Percentiles rank a stretch among this genome's conserved stretches.
phyloP scores from a whole-genome alignment of 2,888 invertebrate species.

The Dermolepida albohirtum region DNA sequence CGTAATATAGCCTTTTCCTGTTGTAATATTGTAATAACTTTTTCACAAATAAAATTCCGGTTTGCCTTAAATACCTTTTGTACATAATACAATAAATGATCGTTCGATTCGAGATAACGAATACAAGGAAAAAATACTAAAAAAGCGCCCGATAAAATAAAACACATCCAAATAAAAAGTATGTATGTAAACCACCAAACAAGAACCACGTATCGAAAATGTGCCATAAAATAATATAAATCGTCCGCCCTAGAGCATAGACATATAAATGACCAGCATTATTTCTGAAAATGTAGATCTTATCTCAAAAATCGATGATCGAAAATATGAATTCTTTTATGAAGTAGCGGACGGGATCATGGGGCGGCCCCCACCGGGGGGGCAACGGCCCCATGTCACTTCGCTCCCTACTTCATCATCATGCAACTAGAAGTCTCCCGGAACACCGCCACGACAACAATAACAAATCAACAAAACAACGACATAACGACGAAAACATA shows the following conservation, averaged over 20 bases:
- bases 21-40: too few species aligned
- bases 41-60: too few species aligned
- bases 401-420: slow-evolving; percentile 45
- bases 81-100: too few species aligned
- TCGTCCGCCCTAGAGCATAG: slow-evolving; percentile 47
- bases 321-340: slow-evolving; percentile 63
- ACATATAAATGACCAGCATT: slow-evolving; percentile 60
- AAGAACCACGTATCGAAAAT: slow-evolving; percentile 9
- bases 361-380: slow-evolving; percentile 54
- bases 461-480: too few species aligned
- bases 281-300: slow-evolving; percentile 62
- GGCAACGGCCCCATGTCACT: slow-evolving; percentile 52
- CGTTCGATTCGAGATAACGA: too few species aligned
- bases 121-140: too few species aligned
- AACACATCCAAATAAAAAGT: too few species aligned
- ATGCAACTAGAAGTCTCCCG: slow-evolving; percentile 9
- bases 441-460: slow-evolving; percentile 2
- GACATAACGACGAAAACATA: too few species aligned
- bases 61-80: too few species aligned
- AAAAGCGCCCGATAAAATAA: too few species aligned
- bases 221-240: slow-evolving; percentile 47
- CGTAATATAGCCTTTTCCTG: too few species aligned
- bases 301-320: slow-evolving; percentile 65
- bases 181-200: too few species aligned
- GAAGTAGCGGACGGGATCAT: slow-evolving; percentile 56